These are phyloP conservation scores for Scaptomyza polygonia DNA, from an alignment of 2,888 invertebrate genomes.

Conservation along the genomic window DNA sequence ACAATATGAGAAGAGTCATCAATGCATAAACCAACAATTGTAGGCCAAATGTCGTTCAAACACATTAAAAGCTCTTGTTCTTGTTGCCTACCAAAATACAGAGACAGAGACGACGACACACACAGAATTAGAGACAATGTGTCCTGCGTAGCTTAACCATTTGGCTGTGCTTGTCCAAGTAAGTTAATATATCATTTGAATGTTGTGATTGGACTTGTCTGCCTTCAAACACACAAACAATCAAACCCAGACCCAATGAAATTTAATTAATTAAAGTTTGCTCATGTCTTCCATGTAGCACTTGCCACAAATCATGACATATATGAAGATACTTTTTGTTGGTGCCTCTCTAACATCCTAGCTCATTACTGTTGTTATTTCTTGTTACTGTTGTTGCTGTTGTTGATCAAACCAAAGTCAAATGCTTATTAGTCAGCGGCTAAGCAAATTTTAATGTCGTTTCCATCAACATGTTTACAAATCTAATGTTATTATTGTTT, in stretches of 20 bases:
- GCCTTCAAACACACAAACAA: neutral
- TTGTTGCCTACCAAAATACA: neutral
- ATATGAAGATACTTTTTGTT: conserved; percentile 43
- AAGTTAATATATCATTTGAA: conserved; percentile 78
- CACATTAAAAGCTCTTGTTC: conserved; percentile 27
- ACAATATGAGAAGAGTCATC: conserved; percentile 47
- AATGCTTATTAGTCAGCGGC: conserved; percentile 41
- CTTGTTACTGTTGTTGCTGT: conserved; percentile 13
- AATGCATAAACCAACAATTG: conserved; percentile 59
- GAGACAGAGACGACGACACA: neutral
- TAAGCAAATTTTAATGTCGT: conserved; percentile 13
- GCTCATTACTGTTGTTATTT: conserved; percentile 12
- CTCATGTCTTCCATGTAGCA: conserved; percentile 31
- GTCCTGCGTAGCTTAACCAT: conserved; percentile 17
- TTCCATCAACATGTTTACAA: conserved; percentile 5
- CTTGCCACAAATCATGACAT: conserved; percentile 43
- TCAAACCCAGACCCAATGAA: conserved; percentile 55
- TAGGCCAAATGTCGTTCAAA: conserved; percentile 27
- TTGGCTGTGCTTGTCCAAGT: conserved; percentile 64
- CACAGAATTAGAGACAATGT: neutral
- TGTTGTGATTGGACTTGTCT: conserved; percentile 51
- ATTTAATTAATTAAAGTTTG: conserved; percentile 76
- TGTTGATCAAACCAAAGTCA: conserved; percentile 31
- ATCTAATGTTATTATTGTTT: neutral
- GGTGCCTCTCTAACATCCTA: conserved; percentile 7